Evolutionary conservation across 2,797 vertebrate species (phyloP).

Genomic region (Pelobates cultripes): DNA sequence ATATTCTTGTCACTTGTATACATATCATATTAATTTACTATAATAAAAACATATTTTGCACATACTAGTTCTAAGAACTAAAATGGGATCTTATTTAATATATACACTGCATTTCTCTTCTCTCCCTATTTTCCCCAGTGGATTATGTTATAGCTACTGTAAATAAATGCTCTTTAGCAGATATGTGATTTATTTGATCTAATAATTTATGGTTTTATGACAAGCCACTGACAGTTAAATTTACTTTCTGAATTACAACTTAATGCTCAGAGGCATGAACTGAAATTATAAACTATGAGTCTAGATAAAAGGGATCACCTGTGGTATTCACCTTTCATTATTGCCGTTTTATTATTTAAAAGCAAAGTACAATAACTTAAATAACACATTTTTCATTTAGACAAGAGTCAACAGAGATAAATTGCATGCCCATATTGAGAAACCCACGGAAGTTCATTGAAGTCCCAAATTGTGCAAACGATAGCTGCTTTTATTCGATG

Average conservation of each 20-base stretch:
- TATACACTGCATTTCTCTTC: too few species aligned
- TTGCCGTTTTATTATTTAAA: not conserved
- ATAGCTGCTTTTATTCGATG: not conserved
- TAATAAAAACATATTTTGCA: too few species aligned
- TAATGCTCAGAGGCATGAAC: not conserved
- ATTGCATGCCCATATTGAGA: not conserved
- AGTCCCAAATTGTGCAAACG: not conserved
- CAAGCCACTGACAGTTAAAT: not conserved
- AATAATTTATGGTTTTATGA: not conserved
- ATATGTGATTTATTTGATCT: not conserved
- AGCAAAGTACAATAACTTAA: not conserved
- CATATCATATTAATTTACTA: too few species aligned
- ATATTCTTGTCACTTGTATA: too few species aligned
- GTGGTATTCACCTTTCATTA: not conserved
- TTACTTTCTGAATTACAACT: not conserved
- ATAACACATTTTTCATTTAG: not conserved
- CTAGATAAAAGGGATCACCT: not conserved
- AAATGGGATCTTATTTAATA: too few species aligned
- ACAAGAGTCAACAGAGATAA: not conserved
- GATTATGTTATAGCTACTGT: too few species aligned
- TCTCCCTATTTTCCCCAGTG: too few species aligned
- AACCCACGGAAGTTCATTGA: not conserved
- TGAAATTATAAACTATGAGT: not conserved
- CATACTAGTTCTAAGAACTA: too few species aligned
- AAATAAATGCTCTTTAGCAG: not conserved